A percentile compares a stretch with the other conserved stretches of the same genome.
These are phyloP conservation scores for Mactra quadrangularis DNA, from an alignment of 1,140 invertebrate species.

Conservation along the genomic window DNA sequence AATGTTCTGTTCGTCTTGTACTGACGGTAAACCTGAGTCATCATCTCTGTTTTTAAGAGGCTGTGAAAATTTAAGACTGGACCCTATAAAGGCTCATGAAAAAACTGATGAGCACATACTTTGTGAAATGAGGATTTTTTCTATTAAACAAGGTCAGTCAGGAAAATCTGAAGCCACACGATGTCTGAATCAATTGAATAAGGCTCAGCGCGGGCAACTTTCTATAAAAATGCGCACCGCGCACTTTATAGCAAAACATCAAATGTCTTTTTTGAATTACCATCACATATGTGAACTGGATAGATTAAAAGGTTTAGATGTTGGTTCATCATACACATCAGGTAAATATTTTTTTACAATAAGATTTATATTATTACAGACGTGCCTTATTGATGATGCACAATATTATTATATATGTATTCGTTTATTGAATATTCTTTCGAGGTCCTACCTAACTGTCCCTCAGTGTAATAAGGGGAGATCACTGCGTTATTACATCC, in stretches of 20 bases:
- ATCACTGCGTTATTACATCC: no score
- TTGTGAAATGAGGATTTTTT: background rate
- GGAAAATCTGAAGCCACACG: background rate
- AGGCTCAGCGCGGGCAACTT: background rate
- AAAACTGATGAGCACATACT: background rate
- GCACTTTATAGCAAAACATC: background rate
- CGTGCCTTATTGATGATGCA: no score
- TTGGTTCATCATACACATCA: constrained; percentile 18
- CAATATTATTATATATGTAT: no score
- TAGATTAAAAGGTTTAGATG: constrained; percentile 35
- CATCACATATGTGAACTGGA: background rate
- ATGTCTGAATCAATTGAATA: background rate
- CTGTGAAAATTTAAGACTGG: constrained; percentile 30
- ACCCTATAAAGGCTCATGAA: constrained; percentile 35
- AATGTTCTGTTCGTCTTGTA: constrained; percentile 35
- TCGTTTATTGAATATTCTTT: no score
- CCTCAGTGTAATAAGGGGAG: no score
- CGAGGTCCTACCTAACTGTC: no score
- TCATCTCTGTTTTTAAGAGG: constrained; percentile 8
- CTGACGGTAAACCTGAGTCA: background rate
- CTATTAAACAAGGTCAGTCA: background rate
- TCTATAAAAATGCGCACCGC: background rate
- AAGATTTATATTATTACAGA: no score
- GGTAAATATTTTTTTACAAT: no score
- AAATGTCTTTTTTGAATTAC: background rate